phyloP scores from a whole-genome alignment of 2,113 vertebrate genomes.

The Urocolius indicus region DNA sequence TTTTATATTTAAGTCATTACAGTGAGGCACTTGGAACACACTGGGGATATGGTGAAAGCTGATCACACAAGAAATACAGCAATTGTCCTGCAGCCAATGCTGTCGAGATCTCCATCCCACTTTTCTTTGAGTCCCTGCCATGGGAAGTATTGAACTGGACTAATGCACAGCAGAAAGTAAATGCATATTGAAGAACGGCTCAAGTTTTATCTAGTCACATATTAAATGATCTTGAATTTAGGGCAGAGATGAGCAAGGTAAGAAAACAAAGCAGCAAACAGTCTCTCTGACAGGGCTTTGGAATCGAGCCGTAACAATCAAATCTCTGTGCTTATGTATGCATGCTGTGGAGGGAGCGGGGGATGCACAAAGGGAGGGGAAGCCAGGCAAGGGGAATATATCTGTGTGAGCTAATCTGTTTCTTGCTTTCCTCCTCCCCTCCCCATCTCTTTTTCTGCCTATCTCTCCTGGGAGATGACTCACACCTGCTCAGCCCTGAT shows the following conservation, averaged over 20 bases:
- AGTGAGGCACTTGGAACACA: not conserved
- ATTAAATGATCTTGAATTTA: constrained; percentile 60
- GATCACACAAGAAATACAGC: not conserved
- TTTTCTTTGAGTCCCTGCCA: constrained; percentile 11
- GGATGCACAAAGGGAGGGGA: not conserved
- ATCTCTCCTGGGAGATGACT: constrained; percentile 76
- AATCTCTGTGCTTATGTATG: not conserved
- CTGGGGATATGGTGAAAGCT: constrained; percentile 36
- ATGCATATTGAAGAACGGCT: constrained; percentile 38
- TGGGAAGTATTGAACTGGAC: not conserved
- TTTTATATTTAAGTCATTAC: constrained; percentile 59
- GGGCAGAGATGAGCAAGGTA: constrained; percentile 31
- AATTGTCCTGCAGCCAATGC: not conserved
- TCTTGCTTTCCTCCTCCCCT: constrained; percentile 55
- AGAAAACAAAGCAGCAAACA: constrained; percentile 30
- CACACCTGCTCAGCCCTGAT: constrained; percentile 78
- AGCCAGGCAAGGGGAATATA: constrained; percentile 5
- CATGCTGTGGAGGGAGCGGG: not conserved
- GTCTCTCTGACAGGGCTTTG: constrained; percentile 39
- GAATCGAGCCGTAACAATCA: not conserved
- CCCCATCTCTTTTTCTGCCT: constrained; percentile 29
- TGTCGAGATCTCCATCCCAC: not conserved
- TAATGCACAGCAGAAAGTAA: constrained; percentile 57
- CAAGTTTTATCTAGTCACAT: constrained; percentile 35
- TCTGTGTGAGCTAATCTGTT: constrained; percentile 71